These are phyloP conservation scores for Psittacula echo DNA, from an alignment of 2,797 vertebrate genomes.

Conservation along the genomic window DNA sequence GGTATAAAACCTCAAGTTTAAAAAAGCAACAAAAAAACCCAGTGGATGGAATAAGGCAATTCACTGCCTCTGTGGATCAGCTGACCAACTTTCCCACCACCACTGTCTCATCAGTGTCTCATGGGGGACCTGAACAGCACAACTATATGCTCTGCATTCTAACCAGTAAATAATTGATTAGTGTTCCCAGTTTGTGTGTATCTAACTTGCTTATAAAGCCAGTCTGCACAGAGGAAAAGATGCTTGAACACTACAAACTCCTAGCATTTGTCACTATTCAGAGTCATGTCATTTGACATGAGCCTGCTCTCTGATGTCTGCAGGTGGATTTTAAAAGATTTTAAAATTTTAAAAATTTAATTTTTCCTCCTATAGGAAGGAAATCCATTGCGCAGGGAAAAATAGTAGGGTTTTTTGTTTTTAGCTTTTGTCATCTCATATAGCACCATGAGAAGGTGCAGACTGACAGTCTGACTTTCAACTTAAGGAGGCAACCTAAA, in stretches of 20 bases:
- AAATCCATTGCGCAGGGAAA: not conserved
- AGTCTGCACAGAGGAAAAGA: not conserved
- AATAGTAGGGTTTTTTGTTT: not conserved
- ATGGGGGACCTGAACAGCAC: not conserved
- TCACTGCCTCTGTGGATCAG: not conserved
- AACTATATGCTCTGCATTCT: not conserved
- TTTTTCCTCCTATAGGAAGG: not conserved
- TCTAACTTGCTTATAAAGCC: not conserved
- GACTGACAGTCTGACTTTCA: not conserved
- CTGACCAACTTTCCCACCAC: rapidly evolving
- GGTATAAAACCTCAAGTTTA: not conserved
- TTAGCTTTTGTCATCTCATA: not conserved
- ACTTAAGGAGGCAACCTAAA: not conserved
- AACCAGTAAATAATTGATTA: not conserved
- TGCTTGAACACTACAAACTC: not conserved
- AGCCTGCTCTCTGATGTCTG: not conserved
- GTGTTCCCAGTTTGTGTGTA: not conserved
- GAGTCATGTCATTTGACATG: not conserved
- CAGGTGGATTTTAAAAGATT: not conserved
- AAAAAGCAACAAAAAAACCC: not conserved
- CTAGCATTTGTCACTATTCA: not conserved
- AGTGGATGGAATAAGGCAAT: not conserved
- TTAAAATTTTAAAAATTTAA: too few species aligned
- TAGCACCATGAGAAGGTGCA: not conserved
- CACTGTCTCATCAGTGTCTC: not conserved